These are phyloP conservation scores for Harmothoe impar DNA, from an alignment of 2,888 invertebrate genomes.

Conservation along the genomic window DNA sequence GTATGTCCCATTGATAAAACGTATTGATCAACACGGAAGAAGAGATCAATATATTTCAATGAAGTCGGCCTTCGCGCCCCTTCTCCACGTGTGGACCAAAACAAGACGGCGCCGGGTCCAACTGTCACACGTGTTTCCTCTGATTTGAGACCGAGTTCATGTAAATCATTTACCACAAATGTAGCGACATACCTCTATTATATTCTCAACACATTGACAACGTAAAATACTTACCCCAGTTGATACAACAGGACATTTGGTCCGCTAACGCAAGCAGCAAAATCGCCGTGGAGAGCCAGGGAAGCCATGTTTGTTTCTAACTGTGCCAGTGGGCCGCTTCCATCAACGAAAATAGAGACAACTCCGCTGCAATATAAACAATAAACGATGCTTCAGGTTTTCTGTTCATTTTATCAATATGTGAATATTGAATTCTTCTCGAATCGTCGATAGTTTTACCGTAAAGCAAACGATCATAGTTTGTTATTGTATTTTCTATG, in stretches of 20 bases:
- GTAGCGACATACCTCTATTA: not conserved
- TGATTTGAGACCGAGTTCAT: not conserved
- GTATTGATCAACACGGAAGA: slow-evolving; percentile 54
- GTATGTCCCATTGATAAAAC: slow-evolving; percentile 63
- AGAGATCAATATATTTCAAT: slow-evolving; percentile 59
- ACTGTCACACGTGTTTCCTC: not conserved
- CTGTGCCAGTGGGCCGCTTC: slow-evolving; percentile 54
- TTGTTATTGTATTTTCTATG: slow-evolving; percentile 44
- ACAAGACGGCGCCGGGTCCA: not conserved
- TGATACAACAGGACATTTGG: slow-evolving; percentile 35
- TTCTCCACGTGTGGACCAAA: slow-evolving; percentile 52
- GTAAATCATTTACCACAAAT: not conserved
- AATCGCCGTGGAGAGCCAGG: slow-evolving; percentile 8
- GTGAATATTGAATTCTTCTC: not conserved
- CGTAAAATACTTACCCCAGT: slow-evolving; percentile 35
- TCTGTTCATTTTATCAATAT: not conserved
- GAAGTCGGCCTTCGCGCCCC: slow-evolving; percentile 8
- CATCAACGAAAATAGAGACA: not conserved
- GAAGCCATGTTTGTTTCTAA: slow-evolving; percentile 58
- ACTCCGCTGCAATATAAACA: not conserved
- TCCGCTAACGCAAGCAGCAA: slow-evolving; percentile 57
- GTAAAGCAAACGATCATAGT: not conserved
- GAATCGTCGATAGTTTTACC: not conserved
- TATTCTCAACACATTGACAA: not conserved
- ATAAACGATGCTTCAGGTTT: not conserved